Conservation (phyloP, 2,888 invertebrate species). For the Hoplodrina ambigua region DNA sequence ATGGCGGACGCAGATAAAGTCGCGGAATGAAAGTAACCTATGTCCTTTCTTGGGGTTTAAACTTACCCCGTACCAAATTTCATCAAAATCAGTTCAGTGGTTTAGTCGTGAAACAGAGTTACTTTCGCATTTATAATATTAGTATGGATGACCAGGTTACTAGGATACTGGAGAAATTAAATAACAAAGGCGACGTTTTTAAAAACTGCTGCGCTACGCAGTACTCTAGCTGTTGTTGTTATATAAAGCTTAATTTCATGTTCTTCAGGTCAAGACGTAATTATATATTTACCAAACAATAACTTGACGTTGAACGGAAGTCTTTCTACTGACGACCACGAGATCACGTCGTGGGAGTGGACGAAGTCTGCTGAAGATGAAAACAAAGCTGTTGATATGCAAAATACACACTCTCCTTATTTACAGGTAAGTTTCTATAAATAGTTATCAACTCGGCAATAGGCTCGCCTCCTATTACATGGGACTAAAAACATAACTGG, state of each 20-base stretch:
- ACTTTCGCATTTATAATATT: too few species aligned
- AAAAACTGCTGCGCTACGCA: not conserved
- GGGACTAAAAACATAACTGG: too few species aligned
- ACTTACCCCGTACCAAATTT: too few species aligned
- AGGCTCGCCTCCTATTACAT: too few species aligned
- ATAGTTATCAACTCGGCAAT: too few species aligned
- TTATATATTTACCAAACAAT: constrained; percentile 97
- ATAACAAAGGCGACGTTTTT: not conserved
- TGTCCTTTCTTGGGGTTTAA: too few species aligned
- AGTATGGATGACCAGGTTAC: too few species aligned
- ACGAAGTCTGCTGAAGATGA: constrained; percentile 96
- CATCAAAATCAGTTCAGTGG: too few species aligned
- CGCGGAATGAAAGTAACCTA: too few species aligned
- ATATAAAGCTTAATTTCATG: not conserved
- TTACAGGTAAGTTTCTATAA: constrained; percentile 88
- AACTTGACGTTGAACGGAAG: constrained; percentile 96
- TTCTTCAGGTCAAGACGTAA: constrained; percentile 94
- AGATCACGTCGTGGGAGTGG: constrained; percentile 98
- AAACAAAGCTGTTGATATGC: constrained; percentile 98
- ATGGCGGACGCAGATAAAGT: too few species aligned
- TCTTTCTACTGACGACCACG: constrained; percentile 97
- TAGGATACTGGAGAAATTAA: not conserved
- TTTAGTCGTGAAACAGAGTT: too few species aligned
- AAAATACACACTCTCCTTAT: constrained; percentile 97
- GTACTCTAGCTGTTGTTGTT: not conserved